Percentiles rank a stretch among this genome's conserved stretches.
These are phyloP conservation scores for Lemur catta DNA, from an alignment of 2,797 vertebrate species.

Conservation along the genomic window DNA sequence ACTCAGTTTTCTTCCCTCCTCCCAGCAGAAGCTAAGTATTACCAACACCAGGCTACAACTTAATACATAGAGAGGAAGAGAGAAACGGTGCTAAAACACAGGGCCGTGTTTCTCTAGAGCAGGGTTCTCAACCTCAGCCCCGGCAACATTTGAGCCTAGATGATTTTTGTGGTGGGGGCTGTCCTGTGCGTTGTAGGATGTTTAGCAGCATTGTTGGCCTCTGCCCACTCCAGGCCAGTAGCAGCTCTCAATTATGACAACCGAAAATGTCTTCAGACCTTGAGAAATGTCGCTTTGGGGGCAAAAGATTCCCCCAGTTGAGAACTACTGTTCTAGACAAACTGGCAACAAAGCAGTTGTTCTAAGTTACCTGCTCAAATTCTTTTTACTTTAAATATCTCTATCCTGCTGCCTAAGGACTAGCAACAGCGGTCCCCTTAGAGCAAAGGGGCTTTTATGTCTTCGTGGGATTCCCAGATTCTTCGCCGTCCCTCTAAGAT, in stretches of 20 bases:
- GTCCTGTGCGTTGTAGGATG: background rate
- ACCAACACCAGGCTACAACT: background rate
- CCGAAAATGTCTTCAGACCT: background rate
- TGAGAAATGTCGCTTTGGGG: background rate
- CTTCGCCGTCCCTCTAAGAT: accelerated
- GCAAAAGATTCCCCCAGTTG: background rate
- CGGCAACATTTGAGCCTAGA: accelerated
- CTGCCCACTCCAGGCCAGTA: background rate
- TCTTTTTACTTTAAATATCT: background rate
- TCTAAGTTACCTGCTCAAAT: background rate
- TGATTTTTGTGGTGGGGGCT: too few species aligned
- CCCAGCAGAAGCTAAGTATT: background rate
- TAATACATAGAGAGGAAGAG: accelerated
- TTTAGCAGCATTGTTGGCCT: background rate
- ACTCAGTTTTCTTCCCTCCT: background rate
- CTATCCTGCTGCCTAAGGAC: background rate
- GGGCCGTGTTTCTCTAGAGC: background rate
- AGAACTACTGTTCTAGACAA: background rate
- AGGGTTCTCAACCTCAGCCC: background rate
- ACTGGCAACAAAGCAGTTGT: background rate
- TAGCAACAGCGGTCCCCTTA: too few species aligned
- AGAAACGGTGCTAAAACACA: background rate
- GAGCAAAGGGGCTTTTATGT: background rate
- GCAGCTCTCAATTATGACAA: background rate
- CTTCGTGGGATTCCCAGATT: background rate